Evolutionary conservation across 1,140 invertebrate species (phyloP).

Genomic region (Sminthurides bifidus): DNA sequence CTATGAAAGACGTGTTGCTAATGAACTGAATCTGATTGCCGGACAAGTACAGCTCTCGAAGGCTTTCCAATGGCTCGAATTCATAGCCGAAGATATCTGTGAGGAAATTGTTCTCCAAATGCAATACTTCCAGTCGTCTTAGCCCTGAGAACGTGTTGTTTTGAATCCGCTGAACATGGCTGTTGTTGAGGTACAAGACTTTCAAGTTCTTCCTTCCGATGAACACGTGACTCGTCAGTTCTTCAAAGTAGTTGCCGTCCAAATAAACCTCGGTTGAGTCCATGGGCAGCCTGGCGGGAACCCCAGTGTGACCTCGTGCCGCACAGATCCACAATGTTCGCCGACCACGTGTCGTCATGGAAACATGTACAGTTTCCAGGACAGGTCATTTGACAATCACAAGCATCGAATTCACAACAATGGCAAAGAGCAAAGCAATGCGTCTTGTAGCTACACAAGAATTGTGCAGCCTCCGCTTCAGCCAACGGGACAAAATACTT

Average conservation of each 20-base stretch:
- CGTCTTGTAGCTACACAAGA: slow-evolving; percentile 80
- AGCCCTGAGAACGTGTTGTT: slow-evolving; percentile 84
- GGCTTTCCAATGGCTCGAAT: slow-evolving; percentile 62
- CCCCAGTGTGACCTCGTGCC: slow-evolving; percentile 54
- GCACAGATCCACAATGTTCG: slow-evolving; percentile 88
- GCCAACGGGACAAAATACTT: slow-evolving; percentile 66
- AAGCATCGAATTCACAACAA: slow-evolving; percentile 88
- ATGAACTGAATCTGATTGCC: slow-evolving; percentile 72
- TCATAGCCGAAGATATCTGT: slow-evolving; percentile 68
- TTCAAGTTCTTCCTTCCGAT: slow-evolving; percentile 77
- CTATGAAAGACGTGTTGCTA: slow-evolving; percentile 69
- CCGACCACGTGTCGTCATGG: slow-evolving; percentile 85
- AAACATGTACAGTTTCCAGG: slow-evolving; percentile 86
- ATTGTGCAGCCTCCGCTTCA: slow-evolving; percentile 72
- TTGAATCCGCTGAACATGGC: slow-evolving; percentile 66
- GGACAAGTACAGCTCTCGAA: slow-evolving; percentile 75
- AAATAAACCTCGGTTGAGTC: slow-evolving; percentile 86
- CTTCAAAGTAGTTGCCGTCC: slow-evolving; percentile 77
- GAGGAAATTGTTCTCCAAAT: slow-evolving; percentile 73
- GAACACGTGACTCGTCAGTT: slow-evolving; percentile 76
- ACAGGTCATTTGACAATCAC: slow-evolving; percentile 51
- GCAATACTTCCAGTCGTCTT: slow-evolving; percentile 41
- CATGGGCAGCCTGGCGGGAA: slow-evolving; percentile 81
- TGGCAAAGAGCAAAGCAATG: slow-evolving; percentile 86
- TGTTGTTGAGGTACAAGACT: slow-evolving; percentile 76